These are phyloP conservation scores for Triops longicaudatus DNA, from an alignment of 1,140 invertebrate genomes.

Conservation along the genomic window DNA sequence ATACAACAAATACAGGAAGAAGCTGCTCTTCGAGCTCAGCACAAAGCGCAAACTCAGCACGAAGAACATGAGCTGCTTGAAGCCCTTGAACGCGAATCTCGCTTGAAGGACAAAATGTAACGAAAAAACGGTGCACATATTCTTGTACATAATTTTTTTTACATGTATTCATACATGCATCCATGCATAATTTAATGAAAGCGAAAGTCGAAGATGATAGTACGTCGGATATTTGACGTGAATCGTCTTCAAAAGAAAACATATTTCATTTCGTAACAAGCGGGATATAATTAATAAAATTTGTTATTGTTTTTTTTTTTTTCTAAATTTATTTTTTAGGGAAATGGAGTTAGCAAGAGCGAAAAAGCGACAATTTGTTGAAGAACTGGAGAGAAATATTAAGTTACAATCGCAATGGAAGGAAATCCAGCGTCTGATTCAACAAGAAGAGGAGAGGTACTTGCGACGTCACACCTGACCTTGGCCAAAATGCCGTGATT, in stretches of 20 bases:
- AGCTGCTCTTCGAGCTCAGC: background rate
- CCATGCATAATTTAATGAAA: no score
- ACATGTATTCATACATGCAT: no score
- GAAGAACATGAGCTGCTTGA: background rate
- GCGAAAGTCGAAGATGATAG: no score
- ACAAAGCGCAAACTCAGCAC: background rate
- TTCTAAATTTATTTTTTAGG: no score
- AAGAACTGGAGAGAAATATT: conserved; percentile 21
- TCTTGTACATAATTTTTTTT: no score
- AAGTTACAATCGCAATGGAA: conserved; percentile 24
- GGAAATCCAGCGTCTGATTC: conserved; percentile 21
- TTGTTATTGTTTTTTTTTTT: no score
- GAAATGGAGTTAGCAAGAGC: background rate
- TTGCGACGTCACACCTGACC: background rate
- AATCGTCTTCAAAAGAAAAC: no score
- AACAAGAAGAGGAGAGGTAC: conserved; percentile 25
- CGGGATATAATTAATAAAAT: no score
- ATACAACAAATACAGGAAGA: background rate
- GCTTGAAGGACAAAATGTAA: background rate
- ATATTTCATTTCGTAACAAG: no score
- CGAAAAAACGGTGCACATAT: no score
- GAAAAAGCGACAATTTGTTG: conserved; percentile 21
- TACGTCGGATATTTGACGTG: no score
- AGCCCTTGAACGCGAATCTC: background rate
- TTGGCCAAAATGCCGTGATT: background rate